Evolutionary conservation across 2,888 invertebrate genomes (phyloP), one percentile per base, ranked within the genome.

Genomic region (Apamea monoglypha): DNA sequence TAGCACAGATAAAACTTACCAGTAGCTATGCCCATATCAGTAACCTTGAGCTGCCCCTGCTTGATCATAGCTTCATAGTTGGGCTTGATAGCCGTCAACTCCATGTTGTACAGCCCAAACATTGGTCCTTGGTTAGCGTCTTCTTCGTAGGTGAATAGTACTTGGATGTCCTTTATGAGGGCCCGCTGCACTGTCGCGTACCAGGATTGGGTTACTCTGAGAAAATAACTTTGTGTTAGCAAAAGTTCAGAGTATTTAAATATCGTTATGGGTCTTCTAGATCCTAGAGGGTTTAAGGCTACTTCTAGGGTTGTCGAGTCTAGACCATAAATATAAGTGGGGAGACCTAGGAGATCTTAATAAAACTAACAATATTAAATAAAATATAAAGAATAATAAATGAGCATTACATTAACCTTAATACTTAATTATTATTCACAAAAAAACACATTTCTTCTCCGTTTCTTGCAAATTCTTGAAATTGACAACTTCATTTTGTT

Each of bases 51-150:
- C 86, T 98, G 98, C 0, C 99, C 99, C 81, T 98, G 98, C 94
- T 98, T 98, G 84, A 98, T 98, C 98, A 99, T 98, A 3, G 98
- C 98, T 91, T 99, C 99, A 92, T 99, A 99, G 94, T 98, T 98
- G 0, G 99, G 99, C 93, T 98, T 98, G 83, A 99, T 98, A 84
- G 97, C 97, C 0, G 98, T 97, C 75, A 99, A 95, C 95, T 99
- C 99, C 74, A 97, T 96, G 84, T 98, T 98, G 74, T 98, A 96
- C 1, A 99, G 95, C 1, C 99, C 99, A 94, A 98, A 99, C 97
- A 98, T 97, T 21, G 98, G 98, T 5, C 98, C 98, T 71, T 98
- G 98, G 1, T 96, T 95, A 0, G 97, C 93, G 89, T 97, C 97
- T 87, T 98, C 98, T 89, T 98, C 98, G 90, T 98, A 98, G 0